phyloP scores from a whole-genome alignment of 2,113 vertebrate genomes.

The Sander vitreus region DNA sequence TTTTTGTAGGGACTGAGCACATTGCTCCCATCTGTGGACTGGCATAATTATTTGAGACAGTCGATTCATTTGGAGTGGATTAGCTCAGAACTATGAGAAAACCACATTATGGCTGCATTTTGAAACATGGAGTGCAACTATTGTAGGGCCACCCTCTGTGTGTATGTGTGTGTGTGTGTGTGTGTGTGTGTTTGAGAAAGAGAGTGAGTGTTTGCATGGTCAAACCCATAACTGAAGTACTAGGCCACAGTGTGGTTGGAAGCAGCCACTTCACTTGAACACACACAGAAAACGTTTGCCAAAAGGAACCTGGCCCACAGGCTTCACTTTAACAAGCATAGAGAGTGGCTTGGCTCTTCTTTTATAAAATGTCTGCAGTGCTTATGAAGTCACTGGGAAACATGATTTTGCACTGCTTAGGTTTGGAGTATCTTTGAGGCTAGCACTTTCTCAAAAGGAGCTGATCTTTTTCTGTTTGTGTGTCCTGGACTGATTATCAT shows the following conservation, averaged over 20 bases:
- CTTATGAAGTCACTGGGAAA: conserved; percentile 40
- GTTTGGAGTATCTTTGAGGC: conserved; percentile 14
- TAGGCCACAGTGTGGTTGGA: conserved; percentile 69
- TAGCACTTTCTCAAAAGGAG: conserved; percentile 6
- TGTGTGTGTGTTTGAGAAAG: conserved; percentile 23
- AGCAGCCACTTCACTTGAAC: conserved; percentile 53
- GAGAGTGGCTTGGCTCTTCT: conserved; percentile 41
- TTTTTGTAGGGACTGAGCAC: neutral
- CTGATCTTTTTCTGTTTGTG: neutral
- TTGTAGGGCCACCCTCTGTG: conserved; percentile 47
- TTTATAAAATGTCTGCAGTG: conserved; percentile 7
- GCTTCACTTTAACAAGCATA: conserved; percentile 55
- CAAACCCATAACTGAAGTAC: conserved; percentile 69
- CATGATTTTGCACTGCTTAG: conserved; percentile 47
- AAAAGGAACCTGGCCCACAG: conserved; percentile 35
- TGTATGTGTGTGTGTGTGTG: conserved; percentile 38
- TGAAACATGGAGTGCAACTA: conserved; percentile 16
- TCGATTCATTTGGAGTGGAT: conserved; percentile 29
- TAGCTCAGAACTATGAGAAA: conserved; percentile 38
- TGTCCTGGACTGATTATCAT: conserved; percentile 17
- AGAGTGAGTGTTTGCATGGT: conserved; percentile 68
- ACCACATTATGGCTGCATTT: conserved; percentile 33
- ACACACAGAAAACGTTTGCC: conserved; percentile 28
- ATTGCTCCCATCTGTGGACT: conserved; percentile 32
- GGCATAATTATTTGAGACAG: conserved; percentile 36